Percentiles rank a stretch among this genome's conserved stretches.
These are phyloP conservation scores for Machimus rusticus DNA, from an alignment of 2,888 invertebrate genomes.

Conservation along the genomic window DNA sequence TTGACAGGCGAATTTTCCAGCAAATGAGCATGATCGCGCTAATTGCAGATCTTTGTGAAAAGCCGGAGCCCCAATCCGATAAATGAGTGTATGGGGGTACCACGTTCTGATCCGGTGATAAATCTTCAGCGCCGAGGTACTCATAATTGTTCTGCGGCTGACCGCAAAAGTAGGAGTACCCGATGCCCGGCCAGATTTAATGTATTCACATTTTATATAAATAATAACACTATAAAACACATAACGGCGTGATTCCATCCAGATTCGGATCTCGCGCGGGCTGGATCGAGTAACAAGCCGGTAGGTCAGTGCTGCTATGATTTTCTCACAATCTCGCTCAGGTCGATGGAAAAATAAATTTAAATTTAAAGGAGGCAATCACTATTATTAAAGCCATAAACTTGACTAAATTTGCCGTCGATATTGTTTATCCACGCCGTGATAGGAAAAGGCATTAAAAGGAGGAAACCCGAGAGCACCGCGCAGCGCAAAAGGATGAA, in stretches of 20 bases:
- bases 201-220: constrained; percentile 47
- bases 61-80: constrained; percentile 2
- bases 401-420: constrained; percentile 47
- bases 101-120: constrained; percentile 29
- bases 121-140: constrained; percentile 37
- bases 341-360: constrained; percentile 47
- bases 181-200: constrained; percentile 38
- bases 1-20: constrained; percentile 17
- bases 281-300: constrained; percentile 1
- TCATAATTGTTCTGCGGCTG: constrained; percentile 40
- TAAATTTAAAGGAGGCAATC: constrained; percentile 48
- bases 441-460: constrained; percentile 42
- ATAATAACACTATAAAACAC: constrained; percentile 48
- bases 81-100: not conserved
- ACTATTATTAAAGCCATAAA: constrained; percentile 48
- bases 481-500: not conserved
- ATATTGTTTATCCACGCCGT: constrained; percentile 43
- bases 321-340: constrained; percentile 47
- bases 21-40: constrained; percentile 33
- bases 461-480: constrained; percentile 46
- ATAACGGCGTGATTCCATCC: constrained; percentile 47
- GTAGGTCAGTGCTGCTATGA: constrained; percentile 45
- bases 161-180: constrained; percentile 43
- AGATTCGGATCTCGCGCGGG: constrained; percentile 14
- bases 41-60: constrained; percentile 34